Conservation (phyloP, 2,888 invertebrate species). For the Pollenia labialis region DNA sequence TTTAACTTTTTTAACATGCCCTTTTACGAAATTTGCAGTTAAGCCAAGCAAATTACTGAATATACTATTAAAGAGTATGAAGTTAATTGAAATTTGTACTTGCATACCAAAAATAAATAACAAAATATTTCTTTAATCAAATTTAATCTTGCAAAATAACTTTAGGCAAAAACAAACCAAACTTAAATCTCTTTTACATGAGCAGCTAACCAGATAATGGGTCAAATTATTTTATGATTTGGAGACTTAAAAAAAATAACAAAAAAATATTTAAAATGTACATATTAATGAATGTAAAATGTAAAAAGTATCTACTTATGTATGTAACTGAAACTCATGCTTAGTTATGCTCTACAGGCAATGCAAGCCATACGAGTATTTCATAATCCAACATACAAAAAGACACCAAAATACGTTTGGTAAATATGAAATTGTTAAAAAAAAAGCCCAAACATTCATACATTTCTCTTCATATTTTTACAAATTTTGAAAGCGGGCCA, state of each 20-base stretch:
- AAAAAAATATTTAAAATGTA: slow-evolving; percentile 8
- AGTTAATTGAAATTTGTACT: slow-evolving; percentile 29
- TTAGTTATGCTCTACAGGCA: slow-evolving; percentile 59
- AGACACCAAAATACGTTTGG: not conserved
- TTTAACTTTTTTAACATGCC: too few relatives aligned
- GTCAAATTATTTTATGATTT: slow-evolving; percentile 52
- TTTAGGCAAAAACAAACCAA: slow-evolving; percentile 15
- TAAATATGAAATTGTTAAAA: slow-evolving; percentile 34
- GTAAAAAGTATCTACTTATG: not conserved
- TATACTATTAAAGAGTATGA: not conserved
- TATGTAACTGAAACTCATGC: slow-evolving; percentile 22
- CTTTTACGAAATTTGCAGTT: too few relatives aligned
- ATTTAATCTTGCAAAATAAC: slow-evolving; percentile 24
- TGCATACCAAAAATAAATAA: slow-evolving; percentile 40
- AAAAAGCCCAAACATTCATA: not conserved
- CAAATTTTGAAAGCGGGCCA: slow-evolving; percentile 13
- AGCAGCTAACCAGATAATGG: slow-evolving; percentile 40
- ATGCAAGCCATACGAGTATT: slow-evolving; percentile 11
- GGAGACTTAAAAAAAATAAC: slow-evolving; percentile 20
- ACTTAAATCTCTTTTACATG: slow-evolving; percentile 21
- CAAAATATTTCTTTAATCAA: slow-evolving; percentile 23
- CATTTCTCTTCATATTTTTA: slow-evolving; percentile 11
- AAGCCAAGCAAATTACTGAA: not conserved
- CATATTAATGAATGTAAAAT: slow-evolving; percentile 13
- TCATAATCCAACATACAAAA: slow-evolving; percentile 38